Percentiles rank a stretch among this genome's conserved stretches.
Evolutionary conservation across 2,888 invertebrate species (phyloP).

Genomic region (Cephus rjabovi): DNA sequence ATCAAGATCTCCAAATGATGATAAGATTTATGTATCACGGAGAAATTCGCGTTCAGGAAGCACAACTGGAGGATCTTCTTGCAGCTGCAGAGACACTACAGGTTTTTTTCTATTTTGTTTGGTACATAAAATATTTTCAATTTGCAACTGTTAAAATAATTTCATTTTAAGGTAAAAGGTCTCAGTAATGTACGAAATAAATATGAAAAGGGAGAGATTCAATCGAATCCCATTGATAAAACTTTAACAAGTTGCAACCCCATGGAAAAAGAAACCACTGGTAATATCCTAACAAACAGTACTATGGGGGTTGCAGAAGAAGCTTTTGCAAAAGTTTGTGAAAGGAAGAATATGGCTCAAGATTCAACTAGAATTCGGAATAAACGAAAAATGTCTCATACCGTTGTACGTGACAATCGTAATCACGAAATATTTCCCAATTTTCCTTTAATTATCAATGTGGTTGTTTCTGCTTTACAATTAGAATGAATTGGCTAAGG

Average conservation of each 20-base stretch:
- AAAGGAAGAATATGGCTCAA: conserved; percentile 8
- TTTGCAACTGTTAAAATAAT: not conserved
- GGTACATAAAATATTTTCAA: not conserved
- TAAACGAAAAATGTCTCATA: conserved; percentile 35
- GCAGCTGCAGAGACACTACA: conserved; percentile 66
- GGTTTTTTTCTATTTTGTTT: conserved; percentile 25
- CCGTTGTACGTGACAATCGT: conserved; percentile 25
- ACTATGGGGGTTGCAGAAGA: not conserved
- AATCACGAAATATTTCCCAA: not conserved
- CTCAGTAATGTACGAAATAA: conserved; percentile 61
- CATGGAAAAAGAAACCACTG: not conserved
- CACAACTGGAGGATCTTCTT: conserved; percentile 65
- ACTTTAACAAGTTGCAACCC: not conserved
- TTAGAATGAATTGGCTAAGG: conserved; percentile 39
- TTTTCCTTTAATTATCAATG: not conserved
- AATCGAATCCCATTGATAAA: conserved; percentile 14
- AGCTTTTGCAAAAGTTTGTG: not conserved
- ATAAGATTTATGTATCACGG: conserved; percentile 69
- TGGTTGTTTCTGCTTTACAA: not conserved
- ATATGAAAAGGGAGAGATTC: conserved; percentile 47
- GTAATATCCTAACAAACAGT: not conserved
- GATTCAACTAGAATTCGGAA: conserved; percentile 28
- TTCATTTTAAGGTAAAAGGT: conserved; percentile 60
- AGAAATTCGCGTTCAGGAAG: conserved; percentile 67
- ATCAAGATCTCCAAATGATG: conserved; percentile 64